Evolutionary conservation across 2,888 invertebrate species (phyloP), one percentile per base, ranked within the genome.

Genomic region (Leptinotarsa rubiginosa): DNA sequence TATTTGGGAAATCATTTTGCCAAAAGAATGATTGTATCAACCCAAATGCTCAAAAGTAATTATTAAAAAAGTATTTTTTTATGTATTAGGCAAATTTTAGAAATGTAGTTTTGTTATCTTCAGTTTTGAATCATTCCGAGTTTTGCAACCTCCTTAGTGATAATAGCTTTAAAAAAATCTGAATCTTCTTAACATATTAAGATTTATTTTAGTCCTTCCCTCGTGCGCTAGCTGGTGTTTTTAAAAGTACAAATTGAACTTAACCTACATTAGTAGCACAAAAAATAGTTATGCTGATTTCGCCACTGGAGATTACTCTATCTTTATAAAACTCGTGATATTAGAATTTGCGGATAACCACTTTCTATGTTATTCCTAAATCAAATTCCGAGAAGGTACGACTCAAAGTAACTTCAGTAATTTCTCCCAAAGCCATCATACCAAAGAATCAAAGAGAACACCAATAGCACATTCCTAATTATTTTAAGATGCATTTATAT

Each of bases 391-490:
- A 10, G 18, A 18, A 18, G n/a, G 50, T 52, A 16, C 52, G 52
- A 52, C 18, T 10, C 52, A 18, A 18, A 7, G 52, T 52, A 52
- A 52, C 18, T 10, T 52, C 18, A 52, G 52, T 52, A 52, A 52
- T 10, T 59, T 59, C 15, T 41, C n/a, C 41, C 25, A 25, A 62
- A 62, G 62, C 59, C 12, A 18, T 62, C n/a, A n/a, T 41, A 41
- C 62, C 62, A 62, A 62, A 62, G 62, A 62, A 41, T 31, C 31
- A 31, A 59, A n/a, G 62, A 31, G n/a, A 62, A 62, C 62, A n/a
- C 41, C 62, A n/a, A 16, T n/a, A 16, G 41, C 18, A n/a, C 62
- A 41, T 16, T 16, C 41, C 25, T n/a, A n/a, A 62, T 62, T 7
- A 62, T 41, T 62, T 62, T 62, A 62, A 59, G 15, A 31, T 62